Evolutionary conservation across 2,888 invertebrate species (phyloP), one percentile per base, ranked within the genome.

Genomic region (Drosophila melanosoma): DNA sequence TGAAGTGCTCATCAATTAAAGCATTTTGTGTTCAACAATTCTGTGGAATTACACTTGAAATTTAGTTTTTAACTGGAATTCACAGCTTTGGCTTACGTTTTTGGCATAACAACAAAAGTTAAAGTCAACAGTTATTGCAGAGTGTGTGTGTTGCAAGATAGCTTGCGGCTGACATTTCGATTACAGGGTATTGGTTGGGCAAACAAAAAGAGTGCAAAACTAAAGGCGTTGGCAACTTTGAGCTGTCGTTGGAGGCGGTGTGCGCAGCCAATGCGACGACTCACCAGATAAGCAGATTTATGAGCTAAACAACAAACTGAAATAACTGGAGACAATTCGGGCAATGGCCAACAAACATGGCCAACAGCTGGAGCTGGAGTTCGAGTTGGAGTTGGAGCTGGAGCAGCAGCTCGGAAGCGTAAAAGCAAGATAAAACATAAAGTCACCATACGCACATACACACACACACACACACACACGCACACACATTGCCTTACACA

Each of bases 291-390:
- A 85, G 90, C 85, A 85, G 85, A 85, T 90, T 85, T 85, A 85
- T 85, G 85, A 85, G 85, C 90, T 90, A 88, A 90, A 90, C 85
- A 90, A 83, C 90, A 90, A 84, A 85, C 85, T 77, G 77, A 81
- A 89, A 81, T 81, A 90, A 74, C 81, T 80, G 87, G 78, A 87
- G 90, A 84, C 88, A 60, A 67, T 74, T 79, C 59, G 66, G 65
- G 69, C 63, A 61, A 20, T 72, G 78, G 78, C 58, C 29, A 54
- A 63, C 65, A 64, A 64, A 62, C 48, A 76, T 48, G 56, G 71
- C 58, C 64, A 52, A 49, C 52, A 61, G 69, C 58, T 52, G 42
- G 36, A 49, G 48, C 10, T 33, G 64, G 72, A 58, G 68, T 77
- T 69, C 64, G 66, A 60, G 57, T 36, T 35, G 63, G 38, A 36